phyloP scores from a whole-genome alignment of 2,113 vertebrate species.

The Alosa alosa region DNA sequence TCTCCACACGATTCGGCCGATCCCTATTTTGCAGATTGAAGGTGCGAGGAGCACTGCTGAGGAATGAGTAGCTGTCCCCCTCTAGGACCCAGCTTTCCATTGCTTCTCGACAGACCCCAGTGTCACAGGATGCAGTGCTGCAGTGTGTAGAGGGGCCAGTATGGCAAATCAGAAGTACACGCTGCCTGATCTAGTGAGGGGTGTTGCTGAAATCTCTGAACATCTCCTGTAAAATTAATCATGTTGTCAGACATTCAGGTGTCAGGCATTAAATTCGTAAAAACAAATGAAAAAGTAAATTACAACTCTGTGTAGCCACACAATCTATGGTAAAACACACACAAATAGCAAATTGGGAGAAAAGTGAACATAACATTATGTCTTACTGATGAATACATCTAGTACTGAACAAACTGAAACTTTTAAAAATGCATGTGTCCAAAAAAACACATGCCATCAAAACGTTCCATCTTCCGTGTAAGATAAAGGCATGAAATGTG shows the following conservation, averaged over 20 bases:
- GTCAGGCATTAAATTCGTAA: neutral
- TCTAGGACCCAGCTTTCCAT: constrained; percentile 77
- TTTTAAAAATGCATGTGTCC: neutral
- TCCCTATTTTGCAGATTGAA: constrained; percentile 67
- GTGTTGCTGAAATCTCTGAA: neutral
- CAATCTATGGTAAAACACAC: neutral
- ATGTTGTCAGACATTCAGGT: neutral
- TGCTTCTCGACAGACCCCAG: constrained; percentile 61
- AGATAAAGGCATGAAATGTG: neutral
- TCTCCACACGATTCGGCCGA: constrained; percentile 73
- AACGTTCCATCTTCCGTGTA: neutral
- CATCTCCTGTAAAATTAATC: constrained; percentile 31
- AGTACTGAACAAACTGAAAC: neutral
- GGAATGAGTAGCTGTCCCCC: constrained; percentile 72
- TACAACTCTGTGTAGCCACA: neutral
- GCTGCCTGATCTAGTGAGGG: neutral
- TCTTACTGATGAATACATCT: neutral
- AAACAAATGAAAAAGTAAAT: neutral
- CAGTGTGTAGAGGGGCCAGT: neutral
- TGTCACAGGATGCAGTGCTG: constrained; percentile 31
- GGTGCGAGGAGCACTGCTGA: constrained; percentile 63
- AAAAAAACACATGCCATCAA: neutral
- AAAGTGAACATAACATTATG: neutral
- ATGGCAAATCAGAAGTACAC: neutral
- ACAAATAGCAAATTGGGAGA: neutral